A percentile compares a stretch with the other conserved stretches of the same genome.
Conservation (phyloP, 2,113 vertebrate species). For the Poecilia latipinna region DNA sequence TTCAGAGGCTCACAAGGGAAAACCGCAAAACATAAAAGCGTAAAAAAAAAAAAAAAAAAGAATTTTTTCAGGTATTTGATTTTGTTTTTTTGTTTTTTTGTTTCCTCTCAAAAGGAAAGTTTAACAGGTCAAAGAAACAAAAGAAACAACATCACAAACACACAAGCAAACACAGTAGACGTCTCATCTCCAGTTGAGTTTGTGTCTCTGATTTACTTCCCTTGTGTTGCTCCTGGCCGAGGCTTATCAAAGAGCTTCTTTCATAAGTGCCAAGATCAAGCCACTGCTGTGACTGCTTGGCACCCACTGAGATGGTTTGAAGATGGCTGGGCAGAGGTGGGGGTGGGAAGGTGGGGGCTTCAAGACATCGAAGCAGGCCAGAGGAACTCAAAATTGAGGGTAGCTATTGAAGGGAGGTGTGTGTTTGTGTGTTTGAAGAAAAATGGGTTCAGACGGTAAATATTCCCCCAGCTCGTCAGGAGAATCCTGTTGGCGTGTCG, state of each 20-base stretch:
- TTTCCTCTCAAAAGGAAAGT: slow-evolving; percentile 44
- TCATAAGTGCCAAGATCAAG: slow-evolving; percentile 78
- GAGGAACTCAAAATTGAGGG: slow-evolving; percentile 69
- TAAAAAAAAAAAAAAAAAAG: slow-evolving; percentile 32
- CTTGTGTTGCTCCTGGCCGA: slow-evolving; percentile 73
- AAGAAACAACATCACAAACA: slow-evolving; percentile 63
- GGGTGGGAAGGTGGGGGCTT: slow-evolving; percentile 4
- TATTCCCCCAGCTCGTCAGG: slow-evolving; percentile 28
- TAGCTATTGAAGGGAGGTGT: slow-evolving; percentile 36
- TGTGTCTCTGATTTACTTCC: slow-evolving; percentile 77
- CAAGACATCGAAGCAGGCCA: slow-evolving; percentile 58
- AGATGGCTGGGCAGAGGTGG: slow-evolving; percentile 30
- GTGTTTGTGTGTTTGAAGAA: slow-evolving; percentile 52
- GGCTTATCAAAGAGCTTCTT: slow-evolving; percentile 78
- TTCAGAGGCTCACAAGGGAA: slow-evolving; percentile 63
- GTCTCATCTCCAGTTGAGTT: slow-evolving; percentile 70
- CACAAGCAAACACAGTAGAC: slow-evolving; percentile 55
- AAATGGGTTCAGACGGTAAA: slow-evolving; percentile 21
- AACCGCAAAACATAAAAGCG: slow-evolving; percentile 50
- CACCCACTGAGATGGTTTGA: slow-evolving; percentile 67
- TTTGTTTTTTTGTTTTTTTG: slow-evolving; percentile 38
- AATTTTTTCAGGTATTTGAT: slow-evolving; percentile 53
- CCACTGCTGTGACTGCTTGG: slow-evolving; percentile 76
- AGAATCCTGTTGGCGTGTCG: slow-evolving; percentile 23
- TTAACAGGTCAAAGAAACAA: slow-evolving; percentile 73